phyloP scores from a whole-genome alignment of 2,888 invertebrate species.

The Sarcophaga variegata region DNA sequence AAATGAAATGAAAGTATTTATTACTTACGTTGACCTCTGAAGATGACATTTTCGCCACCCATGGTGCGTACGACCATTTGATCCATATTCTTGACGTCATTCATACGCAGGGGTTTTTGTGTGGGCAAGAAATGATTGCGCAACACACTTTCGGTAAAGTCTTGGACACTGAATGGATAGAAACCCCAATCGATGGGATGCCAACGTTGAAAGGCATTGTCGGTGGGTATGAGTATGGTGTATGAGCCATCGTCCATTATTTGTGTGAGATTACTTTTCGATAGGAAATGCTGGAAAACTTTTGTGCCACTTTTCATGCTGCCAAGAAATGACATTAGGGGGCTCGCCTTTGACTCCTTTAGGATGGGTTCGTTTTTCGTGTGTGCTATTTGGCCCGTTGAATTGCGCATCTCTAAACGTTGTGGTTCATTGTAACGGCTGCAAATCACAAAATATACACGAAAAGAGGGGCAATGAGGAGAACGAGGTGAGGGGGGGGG shows the following conservation, averaged over 20 bases:
- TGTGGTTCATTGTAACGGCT: slow-evolving; percentile 82
- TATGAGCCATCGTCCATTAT: slow-evolving; percentile 84
- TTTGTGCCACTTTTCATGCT: slow-evolving; percentile 85
- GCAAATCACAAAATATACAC: slow-evolving; percentile 42
- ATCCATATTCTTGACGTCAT: slow-evolving; percentile 83
- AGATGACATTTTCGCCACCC: slow-evolving; percentile 84
- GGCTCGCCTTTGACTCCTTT: slow-evolving; percentile 80
- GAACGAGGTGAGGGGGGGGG: too few species aligned
- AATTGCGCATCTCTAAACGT: slow-evolving; percentile 80
- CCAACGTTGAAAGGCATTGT: slow-evolving; percentile 86
- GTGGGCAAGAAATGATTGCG: slow-evolving; percentile 85
- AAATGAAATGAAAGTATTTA: slow-evolving; percentile 21
- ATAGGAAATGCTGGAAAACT: slow-evolving; percentile 85
- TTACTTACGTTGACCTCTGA: slow-evolving; percentile 84
- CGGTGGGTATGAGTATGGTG: slow-evolving; percentile 86
- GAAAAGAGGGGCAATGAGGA: not conserved
- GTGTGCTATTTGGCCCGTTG: slow-evolving; percentile 76
- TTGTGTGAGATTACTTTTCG: slow-evolving; percentile 85
- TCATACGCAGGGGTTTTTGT: slow-evolving; percentile 83
- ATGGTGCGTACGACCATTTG: slow-evolving; percentile 84
- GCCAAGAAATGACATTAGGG: slow-evolving; percentile 83
- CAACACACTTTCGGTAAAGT: slow-evolving; percentile 85
- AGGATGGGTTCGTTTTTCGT: slow-evolving; percentile 80
- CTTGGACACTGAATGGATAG: slow-evolving; percentile 86
- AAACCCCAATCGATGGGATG: slow-evolving; percentile 88